A percentile compares a stretch with the other conserved stretches of the same genome.
Conservation (phyloP, 1,140 invertebrate species). For the Drosophila eugracilis region DNA sequence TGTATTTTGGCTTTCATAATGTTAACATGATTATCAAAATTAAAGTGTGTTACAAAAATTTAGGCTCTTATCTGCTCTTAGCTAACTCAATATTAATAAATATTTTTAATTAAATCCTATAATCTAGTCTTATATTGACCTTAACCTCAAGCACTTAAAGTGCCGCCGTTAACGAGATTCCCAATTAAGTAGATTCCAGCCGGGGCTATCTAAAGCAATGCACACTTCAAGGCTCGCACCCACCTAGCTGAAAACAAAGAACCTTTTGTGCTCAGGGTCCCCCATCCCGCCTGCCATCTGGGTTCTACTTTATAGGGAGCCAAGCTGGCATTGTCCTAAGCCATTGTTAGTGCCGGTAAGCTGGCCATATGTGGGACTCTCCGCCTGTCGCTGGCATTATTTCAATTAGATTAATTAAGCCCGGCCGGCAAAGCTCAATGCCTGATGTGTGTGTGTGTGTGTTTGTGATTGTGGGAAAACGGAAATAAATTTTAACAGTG, state of each 20-base stretch:
- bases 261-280: slow-evolving; percentile 28
- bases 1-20: background rate
- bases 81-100: background rate
- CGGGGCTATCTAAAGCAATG: slow-evolving; percentile 12
- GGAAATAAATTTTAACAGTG: background rate
- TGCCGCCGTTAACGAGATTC: slow-evolving; percentile 17
- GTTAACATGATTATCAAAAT: background rate
- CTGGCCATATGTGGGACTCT: slow-evolving; percentile 25
- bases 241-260: slow-evolving; percentile 21
- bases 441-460: background rate
- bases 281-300: slow-evolving; percentile 18
- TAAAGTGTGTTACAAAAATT: background rate
- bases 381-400: slow-evolving; percentile 40
- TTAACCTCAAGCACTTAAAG: slow-evolving; percentile 13
- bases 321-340: slow-evolving; percentile 32
- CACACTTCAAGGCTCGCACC: slow-evolving; percentile 9
- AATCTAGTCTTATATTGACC: slow-evolving; percentile 4
- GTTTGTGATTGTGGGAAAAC: too few species aligned
- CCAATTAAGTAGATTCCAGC: slow-evolving; percentile 32
- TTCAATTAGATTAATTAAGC: slow-evolving; percentile 60
- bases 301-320: slow-evolving; percentile 19
- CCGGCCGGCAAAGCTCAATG: slow-evolving; percentile 11
- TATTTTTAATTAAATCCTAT: slow-evolving; percentile 2
- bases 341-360: slow-evolving; percentile 38
- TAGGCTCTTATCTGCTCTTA: background rate